phyloP scores from a whole-genome alignment of 2,797 vertebrate genomes.

The Syndactyla subalaris region DNA sequence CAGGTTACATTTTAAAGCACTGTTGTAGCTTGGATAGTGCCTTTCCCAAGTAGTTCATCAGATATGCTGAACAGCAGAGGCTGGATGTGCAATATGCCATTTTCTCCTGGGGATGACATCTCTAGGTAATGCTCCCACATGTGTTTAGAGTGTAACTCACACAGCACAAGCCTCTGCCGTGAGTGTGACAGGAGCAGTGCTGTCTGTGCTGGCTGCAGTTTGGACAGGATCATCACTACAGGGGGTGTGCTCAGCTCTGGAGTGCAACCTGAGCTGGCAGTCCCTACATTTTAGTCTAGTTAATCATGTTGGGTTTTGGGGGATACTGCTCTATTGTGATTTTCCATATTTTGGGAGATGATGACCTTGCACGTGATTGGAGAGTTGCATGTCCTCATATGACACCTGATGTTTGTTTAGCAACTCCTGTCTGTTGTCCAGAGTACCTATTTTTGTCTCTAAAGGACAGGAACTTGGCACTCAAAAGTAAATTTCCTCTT shows the following conservation, averaged over 20 bases:
- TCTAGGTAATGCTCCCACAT: background rate
- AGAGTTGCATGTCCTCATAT: background rate
- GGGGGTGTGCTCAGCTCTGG: background rate
- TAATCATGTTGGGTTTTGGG: background rate
- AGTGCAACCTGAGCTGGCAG: background rate
- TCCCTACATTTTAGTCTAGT: accelerated
- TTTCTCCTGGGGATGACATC: background rate
- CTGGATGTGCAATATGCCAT: background rate
- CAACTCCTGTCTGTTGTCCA: background rate
- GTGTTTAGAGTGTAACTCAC: background rate
- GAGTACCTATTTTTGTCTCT: background rate
- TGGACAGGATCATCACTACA: background rate
- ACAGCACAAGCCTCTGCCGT: accelerated
- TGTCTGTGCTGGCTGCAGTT: background rate
- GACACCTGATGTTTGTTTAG: background rate
- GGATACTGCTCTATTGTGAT: background rate
- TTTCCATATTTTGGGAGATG: background rate
- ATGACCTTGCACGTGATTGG: background rate
- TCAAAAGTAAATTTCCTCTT: background rate
- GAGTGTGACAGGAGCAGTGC: background rate
- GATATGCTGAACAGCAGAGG: background rate
- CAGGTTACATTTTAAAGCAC: background rate
- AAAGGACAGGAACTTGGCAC: background rate
- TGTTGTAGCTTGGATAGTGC: background rate
- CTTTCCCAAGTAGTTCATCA: background rate